Evolutionary conservation across 2,888 invertebrate genomes (phyloP).

Genomic region (Zygothrica quintamaculata): DNA sequence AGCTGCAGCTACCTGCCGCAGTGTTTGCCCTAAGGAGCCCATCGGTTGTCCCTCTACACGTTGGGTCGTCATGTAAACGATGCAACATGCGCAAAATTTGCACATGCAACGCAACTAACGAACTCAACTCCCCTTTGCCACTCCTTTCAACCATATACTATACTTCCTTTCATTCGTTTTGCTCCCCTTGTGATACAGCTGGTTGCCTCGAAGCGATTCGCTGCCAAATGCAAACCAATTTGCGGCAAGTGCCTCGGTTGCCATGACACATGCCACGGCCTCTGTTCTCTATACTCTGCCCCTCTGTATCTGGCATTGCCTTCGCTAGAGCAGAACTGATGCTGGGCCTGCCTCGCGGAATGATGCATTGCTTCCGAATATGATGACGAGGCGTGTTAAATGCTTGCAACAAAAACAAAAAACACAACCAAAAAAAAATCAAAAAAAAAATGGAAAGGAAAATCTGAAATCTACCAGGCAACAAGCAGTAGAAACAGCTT

Average conservation of each 20-base stretch:
- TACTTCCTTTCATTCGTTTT: not conserved
- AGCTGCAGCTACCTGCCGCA: slow-evolving; percentile 53
- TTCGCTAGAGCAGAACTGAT: slow-evolving; percentile 30
- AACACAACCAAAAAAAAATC: slow-evolving; percentile 3
- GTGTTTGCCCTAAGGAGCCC: not conserved
- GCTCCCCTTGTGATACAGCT: slow-evolving; percentile 10
- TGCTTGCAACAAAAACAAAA: slow-evolving; percentile 37
- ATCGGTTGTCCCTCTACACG: not conserved
- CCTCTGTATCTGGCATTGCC: too few relatives aligned
- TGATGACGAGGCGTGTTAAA: slow-evolving; percentile 79
- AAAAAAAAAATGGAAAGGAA: slow-evolving; percentile 19
- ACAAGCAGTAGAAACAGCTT: not conserved
- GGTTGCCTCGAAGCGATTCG: slow-evolving; percentile 27
- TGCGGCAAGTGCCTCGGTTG: slow-evolving; percentile 77
- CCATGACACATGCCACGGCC: slow-evolving; percentile 70
- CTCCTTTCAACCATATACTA: not conserved
- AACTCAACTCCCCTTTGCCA: slow-evolving; percentile 26
- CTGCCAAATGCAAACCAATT: slow-evolving; percentile 75
- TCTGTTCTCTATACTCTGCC: too few relatives aligned
- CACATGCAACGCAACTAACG: slow-evolving; percentile 68
- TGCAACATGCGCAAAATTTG: slow-evolving; percentile 57
- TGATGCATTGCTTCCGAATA: slow-evolving; percentile 80
- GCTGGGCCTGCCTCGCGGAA: slow-evolving; percentile 50
- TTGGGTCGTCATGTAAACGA: slow-evolving; percentile 40
- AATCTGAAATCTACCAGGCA: slow-evolving; percentile 52